These are phyloP conservation scores for Decapterus maruadsi DNA, from an alignment of 2,797 vertebrate genomes.

Conservation along the genomic window DNA sequence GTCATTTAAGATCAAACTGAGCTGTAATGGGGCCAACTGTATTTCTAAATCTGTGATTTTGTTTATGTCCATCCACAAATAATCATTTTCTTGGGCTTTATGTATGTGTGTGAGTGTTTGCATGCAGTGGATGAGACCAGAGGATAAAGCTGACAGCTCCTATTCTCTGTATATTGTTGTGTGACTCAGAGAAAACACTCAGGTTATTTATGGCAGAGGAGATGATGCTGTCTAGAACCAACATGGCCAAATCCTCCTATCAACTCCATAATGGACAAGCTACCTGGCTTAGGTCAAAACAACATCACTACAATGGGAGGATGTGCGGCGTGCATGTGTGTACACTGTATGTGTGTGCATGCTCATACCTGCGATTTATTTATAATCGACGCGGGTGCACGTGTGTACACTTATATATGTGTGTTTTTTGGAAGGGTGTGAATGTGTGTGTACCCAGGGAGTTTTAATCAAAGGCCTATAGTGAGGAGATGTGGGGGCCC, in stretches of 20 bases:
- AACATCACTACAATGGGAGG: constrained; percentile 70
- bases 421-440: constrained; percentile 64
- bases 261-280: constrained; percentile 84
- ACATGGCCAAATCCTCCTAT: constrained; percentile 85
- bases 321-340: constrained; percentile 67
- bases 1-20: constrained; percentile 57
- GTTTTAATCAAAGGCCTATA: constrained; percentile 86
- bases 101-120: constrained; percentile 38
- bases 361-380: constrained; percentile 71
- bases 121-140: constrained; percentile 56
- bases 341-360: constrained; percentile 51
- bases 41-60: constrained; percentile 68
- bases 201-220: constrained; percentile 79
- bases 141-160: constrained; percentile 74
- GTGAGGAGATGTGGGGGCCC: constrained; percentile 73
- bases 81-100: constrained; percentile 48
- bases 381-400: constrained; percentile 59
- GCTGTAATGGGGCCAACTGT: constrained; percentile 28
- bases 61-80: constrained; percentile 34
- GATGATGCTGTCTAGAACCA: constrained; percentile 82
- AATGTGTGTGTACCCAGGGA: constrained; percentile 74
- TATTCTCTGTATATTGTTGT: constrained; percentile 74
- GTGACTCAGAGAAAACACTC: constrained; percentile 76
- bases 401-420: constrained; percentile 58
- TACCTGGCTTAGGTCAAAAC: constrained; percentile 82